These are phyloP conservation scores for Sebastes oblongus DNA, from an alignment of 2,797 vertebrate genomes.

Conservation along the genomic window DNA sequence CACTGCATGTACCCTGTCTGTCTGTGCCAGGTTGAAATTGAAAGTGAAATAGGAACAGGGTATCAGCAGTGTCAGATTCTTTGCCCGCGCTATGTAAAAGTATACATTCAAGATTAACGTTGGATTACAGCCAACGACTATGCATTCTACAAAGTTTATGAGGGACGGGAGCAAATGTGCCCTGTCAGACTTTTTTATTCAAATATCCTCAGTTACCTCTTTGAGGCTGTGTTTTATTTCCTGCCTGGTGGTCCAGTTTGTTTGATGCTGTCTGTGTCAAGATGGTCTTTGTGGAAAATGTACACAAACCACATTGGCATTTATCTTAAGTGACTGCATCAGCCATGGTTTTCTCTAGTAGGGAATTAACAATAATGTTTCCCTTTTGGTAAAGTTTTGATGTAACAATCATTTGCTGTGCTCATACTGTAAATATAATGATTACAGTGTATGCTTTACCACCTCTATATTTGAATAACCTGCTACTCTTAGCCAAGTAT, in stretches of 20 bases:
- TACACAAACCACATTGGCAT: neutral
- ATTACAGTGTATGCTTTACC: neutral
- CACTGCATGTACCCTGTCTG: neutral
- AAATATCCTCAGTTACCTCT: neutral
- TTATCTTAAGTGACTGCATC: neutral
- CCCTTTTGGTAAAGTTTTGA: neutral
- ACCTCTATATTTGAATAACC: neutral
- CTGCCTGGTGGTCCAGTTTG: neutral
- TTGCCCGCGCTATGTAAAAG: constrained; percentile 59
- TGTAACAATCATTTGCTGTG: neutral
- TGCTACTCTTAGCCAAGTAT: neutral
- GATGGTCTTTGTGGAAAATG: neutral
- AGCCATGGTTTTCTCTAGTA: neutral
- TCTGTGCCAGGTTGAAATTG: neutral
- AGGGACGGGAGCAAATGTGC: neutral
- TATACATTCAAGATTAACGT: constrained; percentile 61
- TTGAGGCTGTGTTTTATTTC: neutral
- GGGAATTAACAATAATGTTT: neutral
- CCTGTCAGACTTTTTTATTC: neutral
- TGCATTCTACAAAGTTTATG: constrained; percentile 33
- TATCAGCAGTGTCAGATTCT: constrained; percentile 39
- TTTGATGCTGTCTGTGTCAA: neutral
- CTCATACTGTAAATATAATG: neutral
- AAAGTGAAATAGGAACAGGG: constrained; percentile 7
- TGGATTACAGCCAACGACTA: constrained; percentile 14